Evolutionary conservation across 1,140 invertebrate species (phyloP), one percentile per base, ranked within the genome.

Genomic region (Adoxophyes honmai): DNA sequence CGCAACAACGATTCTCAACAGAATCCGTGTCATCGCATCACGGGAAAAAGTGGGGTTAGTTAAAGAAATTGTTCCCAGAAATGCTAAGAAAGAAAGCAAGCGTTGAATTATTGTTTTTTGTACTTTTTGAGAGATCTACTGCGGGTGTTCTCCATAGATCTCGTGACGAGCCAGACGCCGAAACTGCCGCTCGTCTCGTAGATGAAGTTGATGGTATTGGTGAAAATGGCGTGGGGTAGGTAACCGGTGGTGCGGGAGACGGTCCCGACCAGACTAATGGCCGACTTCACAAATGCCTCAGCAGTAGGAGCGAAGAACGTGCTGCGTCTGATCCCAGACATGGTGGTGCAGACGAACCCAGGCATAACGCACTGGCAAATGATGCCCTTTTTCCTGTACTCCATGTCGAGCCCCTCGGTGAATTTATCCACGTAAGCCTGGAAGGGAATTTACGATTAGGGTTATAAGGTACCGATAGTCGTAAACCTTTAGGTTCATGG

Each of bases 271-370:
- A 95, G 95, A 61, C 91, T 92, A 4, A 98, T 83, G 0, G 96
- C 93, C 0, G 93, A 91, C 52, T 92, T 90, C 3, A 98, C 97
- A 87, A 94, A 99, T 9, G 90, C 91, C 1, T 93, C 90, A 0
- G 97, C 93, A 0, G 92, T 92, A 0, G 97, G 97, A 9, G 94
- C 94, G 88, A 96, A 93, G 80, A 95, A 91, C 1, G 93, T 94
- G n/a, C 95, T 88, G 62, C 92, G 93, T 34, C 92, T 92, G 55
- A 98, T 95, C 73, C 95, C 95, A 13, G 95, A 95, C 96, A 99
- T 96, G 69, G 98, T 98, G 0, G 97, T 81, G 3, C 96, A 95
- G 0, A 99, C 97, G 68, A 95, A 96, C 14, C 95, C 96, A 0
- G 97, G 97, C 39, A 94, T 80, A 0, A 98, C 89, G 75, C 95